Evolutionary conservation across 2,888 invertebrate species (phyloP), one percentile per base, ranked within the genome.

Genomic region (Drosophila putrida): DNA sequence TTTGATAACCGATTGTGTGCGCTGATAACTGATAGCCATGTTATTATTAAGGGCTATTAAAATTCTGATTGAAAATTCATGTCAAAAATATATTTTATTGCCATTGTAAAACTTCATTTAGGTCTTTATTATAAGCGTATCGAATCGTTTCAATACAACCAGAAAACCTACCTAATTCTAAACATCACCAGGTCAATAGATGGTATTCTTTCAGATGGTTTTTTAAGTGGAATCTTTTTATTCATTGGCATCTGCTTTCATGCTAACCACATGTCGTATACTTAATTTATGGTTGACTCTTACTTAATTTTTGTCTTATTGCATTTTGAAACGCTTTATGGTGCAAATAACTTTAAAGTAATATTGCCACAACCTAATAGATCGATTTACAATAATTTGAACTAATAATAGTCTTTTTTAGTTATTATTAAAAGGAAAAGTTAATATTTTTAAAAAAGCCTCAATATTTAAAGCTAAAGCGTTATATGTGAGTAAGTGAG

Each of bases 11-110:
- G 86, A 88, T 88, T 89, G 75, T 88, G 75, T 65, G 74, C 74
- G 72, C 72, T 89, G 90, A 86, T 85, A 85, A 73, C 80, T 88
- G 88, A 91, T 91, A 91, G 91, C 82, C 86, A 89, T 91, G 90
- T 89, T 90, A 90, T 91, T 90, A 91, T 91, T 90, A 89, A 90
- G 85, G 86, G 88, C 83, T 87, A 91, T 91, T 92, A 92, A 91
- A 91, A 91, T 92, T 92, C 91, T 91, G 91, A 91, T 91, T 91
- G 92, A 92, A 92, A 92, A 91, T 90, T 88, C 84, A 80, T 91
- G 90, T 90, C 90, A 90, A 91, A 91, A 89, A 86, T 85, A 89
- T 90, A 80, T 88, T 91, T 91, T 91, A 91, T 90, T 77, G 69
- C 61, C 62, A 55, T 82, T 82, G 75, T 88, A 88, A 90, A 90